These are phyloP conservation scores for Drosophila pegasa DNA, from an alignment of 2,888 invertebrate genomes.

Conservation along the genomic window DNA sequence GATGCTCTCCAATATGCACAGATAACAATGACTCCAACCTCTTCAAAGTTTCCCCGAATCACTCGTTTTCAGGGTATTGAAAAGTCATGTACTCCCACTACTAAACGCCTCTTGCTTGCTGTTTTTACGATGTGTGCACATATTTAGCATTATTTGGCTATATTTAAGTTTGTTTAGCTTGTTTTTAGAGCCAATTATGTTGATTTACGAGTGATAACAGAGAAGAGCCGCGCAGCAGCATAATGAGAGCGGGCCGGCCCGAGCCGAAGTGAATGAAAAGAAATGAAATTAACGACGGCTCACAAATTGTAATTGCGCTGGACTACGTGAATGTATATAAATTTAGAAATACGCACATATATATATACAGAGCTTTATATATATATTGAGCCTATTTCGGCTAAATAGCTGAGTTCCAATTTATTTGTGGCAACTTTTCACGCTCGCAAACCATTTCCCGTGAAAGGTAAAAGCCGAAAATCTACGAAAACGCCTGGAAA, in stretches of 20 bases:
- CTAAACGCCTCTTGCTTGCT: not conserved
- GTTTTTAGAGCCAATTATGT: slow-evolving; percentile 54
- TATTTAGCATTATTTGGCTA: slow-evolving; percentile 36
- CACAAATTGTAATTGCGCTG: slow-evolving; percentile 41
- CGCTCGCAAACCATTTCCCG: slow-evolving; percentile 53
- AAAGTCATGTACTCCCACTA: not conserved
- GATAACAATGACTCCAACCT: not conserved
- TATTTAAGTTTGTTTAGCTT: slow-evolving; percentile 34
- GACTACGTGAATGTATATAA: slow-evolving; percentile 14
- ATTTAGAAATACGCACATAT: too few species aligned
- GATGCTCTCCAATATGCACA: not conserved
- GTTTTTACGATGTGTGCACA: slow-evolving; percentile 37
- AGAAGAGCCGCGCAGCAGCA: not conserved
- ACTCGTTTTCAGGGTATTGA: slow-evolving; percentile 1
- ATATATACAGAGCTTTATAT: not conserved
- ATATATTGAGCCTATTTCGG: not conserved
- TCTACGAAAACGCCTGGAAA: slow-evolving; percentile 16
- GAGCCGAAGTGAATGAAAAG: not conserved
- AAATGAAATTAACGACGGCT: slow-evolving; percentile 27
- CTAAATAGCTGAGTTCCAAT: slow-evolving; percentile 24
- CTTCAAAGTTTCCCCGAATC: not conserved
- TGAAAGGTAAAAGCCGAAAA: slow-evolving; percentile 14
- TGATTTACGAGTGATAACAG: slow-evolving; percentile 44
- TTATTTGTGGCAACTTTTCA: slow-evolving; percentile 52
- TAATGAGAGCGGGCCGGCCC: not conserved